phyloP scores from a whole-genome alignment of 2,888 invertebrate genomes.

The Lepas anatifera region DNA sequence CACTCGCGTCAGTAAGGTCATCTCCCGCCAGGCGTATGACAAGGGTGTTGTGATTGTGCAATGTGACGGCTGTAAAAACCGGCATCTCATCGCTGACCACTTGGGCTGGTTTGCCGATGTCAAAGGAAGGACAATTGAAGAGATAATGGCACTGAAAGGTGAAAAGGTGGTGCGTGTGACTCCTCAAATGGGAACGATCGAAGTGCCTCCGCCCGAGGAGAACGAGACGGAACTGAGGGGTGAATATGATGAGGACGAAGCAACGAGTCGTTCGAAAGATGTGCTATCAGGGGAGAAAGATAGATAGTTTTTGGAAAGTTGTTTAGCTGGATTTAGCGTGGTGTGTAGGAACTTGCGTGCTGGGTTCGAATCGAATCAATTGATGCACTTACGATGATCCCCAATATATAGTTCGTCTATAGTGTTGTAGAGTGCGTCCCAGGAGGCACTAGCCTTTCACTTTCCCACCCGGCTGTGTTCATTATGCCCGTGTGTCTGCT shows the following conservation, averaged over 20 bases:
- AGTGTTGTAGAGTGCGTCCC: too few species aligned
- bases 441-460: too few species aligned
- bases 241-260: too few species aligned
- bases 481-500: conserved; percentile 24
- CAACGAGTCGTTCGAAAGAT: too few species aligned
- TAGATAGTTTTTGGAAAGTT: too few species aligned
- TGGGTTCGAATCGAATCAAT: too few species aligned
- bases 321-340: too few species aligned
- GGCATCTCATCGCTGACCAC: conserved; percentile 93
- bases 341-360: too few species aligned
- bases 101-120: conserved; percentile 84
- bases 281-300: too few species aligned
- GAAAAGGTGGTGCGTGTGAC: conserved; percentile 49
- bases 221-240: background rate
- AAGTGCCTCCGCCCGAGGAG: conserved; percentile 4
- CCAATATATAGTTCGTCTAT: too few species aligned
- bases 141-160: conserved; percentile 73
- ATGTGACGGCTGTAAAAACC: conserved; percentile 74
- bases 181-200: background rate
- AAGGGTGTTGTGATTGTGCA: conserved; percentile 84
- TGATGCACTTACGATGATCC: too few species aligned
- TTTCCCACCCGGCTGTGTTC: too few species aligned
- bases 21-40: conserved; percentile 71
- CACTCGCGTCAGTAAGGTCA: conserved; percentile 59
- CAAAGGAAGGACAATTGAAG: conserved; percentile 71